Conservation (phyloP, 30 jellyfish, hydroid and myxozoan genomes). For the Morbakka virulenta region DNA sequence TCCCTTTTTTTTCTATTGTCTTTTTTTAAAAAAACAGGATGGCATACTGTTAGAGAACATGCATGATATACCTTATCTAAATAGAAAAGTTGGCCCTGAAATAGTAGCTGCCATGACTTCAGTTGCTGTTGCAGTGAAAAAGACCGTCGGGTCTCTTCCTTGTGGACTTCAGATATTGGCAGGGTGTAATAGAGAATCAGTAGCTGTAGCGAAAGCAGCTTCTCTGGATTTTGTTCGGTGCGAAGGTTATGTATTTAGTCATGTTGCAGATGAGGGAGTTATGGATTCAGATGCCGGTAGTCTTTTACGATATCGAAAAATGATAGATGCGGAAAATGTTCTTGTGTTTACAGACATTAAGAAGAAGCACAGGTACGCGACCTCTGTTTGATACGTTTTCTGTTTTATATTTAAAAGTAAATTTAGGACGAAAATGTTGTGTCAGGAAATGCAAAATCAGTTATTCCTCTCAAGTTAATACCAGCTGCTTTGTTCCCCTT, state of each 20-base stretch:
- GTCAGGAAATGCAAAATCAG: no score
- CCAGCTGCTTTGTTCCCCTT: no score
- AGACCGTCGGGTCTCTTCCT: constrained; percentile 16
- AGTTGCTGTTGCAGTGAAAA: constrained; percentile 45
- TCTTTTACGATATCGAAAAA: constrained; percentile 65
- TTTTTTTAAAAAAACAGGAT: no score
- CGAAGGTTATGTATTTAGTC: constrained; percentile 82
- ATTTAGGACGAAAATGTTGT: not conserved
- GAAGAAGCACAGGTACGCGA: constrained; percentile 75
- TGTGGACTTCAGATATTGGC: constrained; percentile 86
- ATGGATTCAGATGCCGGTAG: constrained; percentile 84
- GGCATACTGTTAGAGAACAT: constrained; percentile 74
- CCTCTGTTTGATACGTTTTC: not conserved
- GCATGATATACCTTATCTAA: constrained; percentile 82
- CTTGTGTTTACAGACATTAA: constrained; percentile 69
- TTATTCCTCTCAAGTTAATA: no score
- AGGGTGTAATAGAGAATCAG: constrained; percentile 79
- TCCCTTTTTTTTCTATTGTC: no score
- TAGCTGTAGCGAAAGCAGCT: constrained; percentile 80
- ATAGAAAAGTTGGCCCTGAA: constrained; percentile 83
- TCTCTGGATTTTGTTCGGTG: constrained; percentile 63
- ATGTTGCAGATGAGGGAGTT: constrained; percentile 89
- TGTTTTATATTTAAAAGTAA: not conserved
- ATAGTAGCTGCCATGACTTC: constrained; percentile 78
- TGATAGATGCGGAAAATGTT: constrained; percentile 66